A percentile compares a stretch with the other conserved stretches of the same genome.
phyloP scores from a whole-genome alignment of 2,113 vertebrate species.

The Girardinichthys multiradiatus region DNA sequence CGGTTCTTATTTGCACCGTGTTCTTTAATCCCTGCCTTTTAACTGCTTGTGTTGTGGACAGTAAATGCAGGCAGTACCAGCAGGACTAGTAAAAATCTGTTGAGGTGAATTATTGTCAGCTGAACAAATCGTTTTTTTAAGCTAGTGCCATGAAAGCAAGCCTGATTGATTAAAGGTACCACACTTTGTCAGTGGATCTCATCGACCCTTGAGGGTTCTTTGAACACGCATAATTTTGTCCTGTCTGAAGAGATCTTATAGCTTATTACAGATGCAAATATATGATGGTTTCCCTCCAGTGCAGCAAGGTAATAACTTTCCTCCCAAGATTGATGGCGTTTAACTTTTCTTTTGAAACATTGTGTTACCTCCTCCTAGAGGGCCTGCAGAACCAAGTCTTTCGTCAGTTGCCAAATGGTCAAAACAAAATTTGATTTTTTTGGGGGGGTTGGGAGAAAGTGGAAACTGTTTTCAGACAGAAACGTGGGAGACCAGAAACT shows the following conservation, averaged over 20 bases:
- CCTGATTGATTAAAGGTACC: neutral
- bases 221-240: neutral
- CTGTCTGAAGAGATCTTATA: neutral
- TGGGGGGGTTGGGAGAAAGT: conserved; percentile 17
- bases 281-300: conserved; percentile 27
- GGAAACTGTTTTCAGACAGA: conserved; percentile 55
- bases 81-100: neutral
- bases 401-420: conserved; percentile 59
- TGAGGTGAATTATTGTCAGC: neutral
- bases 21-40: neutral
- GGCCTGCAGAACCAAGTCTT: conserved; percentile 43
- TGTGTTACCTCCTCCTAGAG: conserved; percentile 46
- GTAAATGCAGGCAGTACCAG: neutral
- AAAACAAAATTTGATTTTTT: conserved; percentile 60
- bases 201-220: neutral
- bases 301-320: conserved; percentile 41
- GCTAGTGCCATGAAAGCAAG: neutral
- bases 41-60: neutral
- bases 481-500: conserved; percentile 50
- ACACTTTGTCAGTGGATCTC: neutral
- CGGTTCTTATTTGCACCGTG: too few species aligned
- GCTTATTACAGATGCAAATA: conserved; percentile 11
- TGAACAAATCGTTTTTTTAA: neutral
- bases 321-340: conserved; percentile 37
- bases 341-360: conserved; percentile 47